These are phyloP conservation scores for Tachina lurida DNA, from an alignment of 2,888 invertebrate species.

Conservation along the genomic window DNA sequence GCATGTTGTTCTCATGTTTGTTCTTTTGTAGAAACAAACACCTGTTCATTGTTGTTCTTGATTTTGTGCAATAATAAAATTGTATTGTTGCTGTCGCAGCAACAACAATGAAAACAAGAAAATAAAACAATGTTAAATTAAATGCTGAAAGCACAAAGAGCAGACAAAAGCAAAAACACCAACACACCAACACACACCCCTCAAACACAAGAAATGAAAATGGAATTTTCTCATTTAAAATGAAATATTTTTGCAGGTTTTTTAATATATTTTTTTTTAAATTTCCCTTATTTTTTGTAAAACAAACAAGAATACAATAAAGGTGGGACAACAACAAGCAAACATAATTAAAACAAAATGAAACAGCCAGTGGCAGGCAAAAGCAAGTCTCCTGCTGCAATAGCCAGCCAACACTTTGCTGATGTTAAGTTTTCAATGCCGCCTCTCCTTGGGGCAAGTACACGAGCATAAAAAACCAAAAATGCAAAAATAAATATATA, in stretches of 20 bases:
- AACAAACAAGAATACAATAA: constrained; percentile 17
- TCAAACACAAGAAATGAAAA: constrained; percentile 33
- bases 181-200: neutral
- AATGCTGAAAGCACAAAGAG: constrained; percentile 28
- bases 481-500: neutral
- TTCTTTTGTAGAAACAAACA: constrained; percentile 30
- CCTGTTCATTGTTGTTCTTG: constrained; percentile 50
- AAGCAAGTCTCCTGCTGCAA: neutral
- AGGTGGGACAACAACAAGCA: neutral
- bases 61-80: constrained; percentile 34
- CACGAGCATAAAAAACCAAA: neutral
- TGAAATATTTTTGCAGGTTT: constrained; percentile 54
- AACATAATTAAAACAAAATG: constrained; percentile 12
- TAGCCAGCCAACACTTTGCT: constrained; percentile 13
- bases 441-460: constrained; percentile 12
- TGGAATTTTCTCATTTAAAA: constrained; percentile 66
- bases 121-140: constrained; percentile 22
- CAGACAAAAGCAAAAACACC: neutral
- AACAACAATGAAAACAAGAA: constrained; percentile 22
- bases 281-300: constrained; percentile 5
- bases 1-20: neutral
- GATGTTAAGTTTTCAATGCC: neutral
- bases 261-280: constrained; percentile 1
- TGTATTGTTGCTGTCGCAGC: constrained; percentile 8
- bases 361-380: neutral